Percentiles rank a stretch among this genome's conserved stretches.
These are phyloP conservation scores for Trinectes maculatus DNA, from an alignment of 2,113 vertebrate genomes.

Conservation along the genomic window DNA sequence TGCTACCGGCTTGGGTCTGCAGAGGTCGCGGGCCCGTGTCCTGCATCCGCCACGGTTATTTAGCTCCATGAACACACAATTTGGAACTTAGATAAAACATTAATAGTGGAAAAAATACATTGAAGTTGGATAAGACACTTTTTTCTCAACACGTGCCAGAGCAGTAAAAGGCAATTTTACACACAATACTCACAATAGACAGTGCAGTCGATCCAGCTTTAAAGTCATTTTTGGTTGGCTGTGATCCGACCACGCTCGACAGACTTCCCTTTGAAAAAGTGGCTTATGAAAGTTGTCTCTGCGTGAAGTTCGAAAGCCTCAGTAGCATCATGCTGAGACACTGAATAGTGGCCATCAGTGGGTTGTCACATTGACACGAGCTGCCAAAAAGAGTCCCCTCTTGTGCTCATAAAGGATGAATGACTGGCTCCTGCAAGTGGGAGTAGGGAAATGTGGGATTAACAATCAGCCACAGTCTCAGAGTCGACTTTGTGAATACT, in stretches of 20 bases:
- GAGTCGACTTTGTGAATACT: constrained; percentile 13
- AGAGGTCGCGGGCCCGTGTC: too few relatives aligned
- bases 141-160: too few relatives aligned
- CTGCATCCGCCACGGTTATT: too few relatives aligned
- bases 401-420: constrained; percentile 66
- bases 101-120: too few relatives aligned
- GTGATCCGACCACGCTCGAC: constrained; percentile 9
- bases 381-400: constrained; percentile 35
- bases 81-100: too few relatives aligned
- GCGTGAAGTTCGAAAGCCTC: constrained; percentile 34
- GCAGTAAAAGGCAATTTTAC: too few relatives aligned
- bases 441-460: constrained; percentile 36
- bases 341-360: constrained; percentile 33
- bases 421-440: constrained; percentile 47
- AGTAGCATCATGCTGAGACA: constrained; percentile 21
- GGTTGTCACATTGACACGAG: constrained; percentile 52
- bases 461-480: constrained; percentile 33
- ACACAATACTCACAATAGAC: constrained; percentile 1
- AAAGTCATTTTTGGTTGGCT: constrained; percentile 16
- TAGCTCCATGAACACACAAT: too few relatives aligned
- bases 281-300: background rate
- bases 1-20: too few relatives aligned
- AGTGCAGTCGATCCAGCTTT: constrained; percentile 2
- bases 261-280: constrained; percentile 4
- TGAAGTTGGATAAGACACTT: too few relatives aligned